These are phyloP conservation scores for Danionella dracula DNA, from an alignment of 2,797 vertebrate genomes.

Conservation along the genomic window DNA sequence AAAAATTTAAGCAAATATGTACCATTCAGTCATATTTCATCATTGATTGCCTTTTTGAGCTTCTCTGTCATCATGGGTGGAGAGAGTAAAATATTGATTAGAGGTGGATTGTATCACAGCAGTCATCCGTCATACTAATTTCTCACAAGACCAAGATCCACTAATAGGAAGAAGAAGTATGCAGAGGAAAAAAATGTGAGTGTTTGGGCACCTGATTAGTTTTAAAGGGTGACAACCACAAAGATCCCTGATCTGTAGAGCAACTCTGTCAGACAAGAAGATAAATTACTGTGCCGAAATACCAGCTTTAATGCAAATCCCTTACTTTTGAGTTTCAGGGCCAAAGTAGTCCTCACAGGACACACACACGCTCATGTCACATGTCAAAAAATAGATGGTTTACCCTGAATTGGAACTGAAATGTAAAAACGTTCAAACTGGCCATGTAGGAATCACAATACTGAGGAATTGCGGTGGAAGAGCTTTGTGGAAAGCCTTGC, in stretches of 20 bases:
- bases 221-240: slow-evolving; percentile 56
- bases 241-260: slow-evolving; percentile 45
- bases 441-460: slow-evolving; percentile 24
- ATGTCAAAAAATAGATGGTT: slow-evolving; percentile 55
- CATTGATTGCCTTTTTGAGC: neutral
- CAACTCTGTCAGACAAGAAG: slow-evolving; percentile 54
- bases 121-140: slow-evolving; percentile 59
- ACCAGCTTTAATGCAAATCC: slow-evolving; percentile 61
- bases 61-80: slow-evolving; percentile 47
- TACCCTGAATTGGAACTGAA: slow-evolving; percentile 36
- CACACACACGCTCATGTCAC: slow-evolving; percentile 49
- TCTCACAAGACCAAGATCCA: slow-evolving; percentile 43
- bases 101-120: slow-evolving; percentile 42
- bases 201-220: slow-evolving; percentile 57
- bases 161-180: neutral
- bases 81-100: slow-evolving; percentile 56
- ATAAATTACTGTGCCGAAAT: slow-evolving; percentile 56
- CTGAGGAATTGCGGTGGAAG: slow-evolving; percentile 32
- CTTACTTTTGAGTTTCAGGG: slow-evolving; percentile 52
- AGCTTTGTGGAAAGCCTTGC: slow-evolving; percentile 25
- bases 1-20: no score
- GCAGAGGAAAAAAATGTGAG: slow-evolving; percentile 4
- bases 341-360: slow-evolving; percentile 37
- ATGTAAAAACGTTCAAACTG: slow-evolving; percentile 40
- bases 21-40: no score